Base-by-base conservation (phyloP, 2,113 vertebrate species). In the Gavialis gangeticus region DNA sequence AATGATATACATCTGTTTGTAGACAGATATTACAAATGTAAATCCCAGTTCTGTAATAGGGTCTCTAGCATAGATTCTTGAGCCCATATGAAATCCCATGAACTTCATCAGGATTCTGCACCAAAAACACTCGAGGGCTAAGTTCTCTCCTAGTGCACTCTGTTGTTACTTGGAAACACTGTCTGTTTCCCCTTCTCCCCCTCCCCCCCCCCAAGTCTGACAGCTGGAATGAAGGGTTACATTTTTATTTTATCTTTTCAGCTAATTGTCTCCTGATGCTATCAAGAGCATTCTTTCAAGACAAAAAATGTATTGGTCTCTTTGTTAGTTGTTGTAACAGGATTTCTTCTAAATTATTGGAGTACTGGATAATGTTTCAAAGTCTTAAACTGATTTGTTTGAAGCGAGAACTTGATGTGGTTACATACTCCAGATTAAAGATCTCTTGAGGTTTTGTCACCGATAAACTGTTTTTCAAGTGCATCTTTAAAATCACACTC, bases 401-500 rank as follows among this genome's bases (percentile, higher is more conserved):
- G 58, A 97, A 96, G 92, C 84, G 12, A 94, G 60, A 84, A 79
- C 86, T 85, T 95, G 64, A 77, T 91, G 82, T 27, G 78, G 82
- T 82, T 82, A 62, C 66, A 83, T 64, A 89, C 64, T 60, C 84
- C 89, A 97, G 67, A 83, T 77, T 87, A 88, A 88, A 95, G 87
- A 92, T 82, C 79, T 85, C 89, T 85, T 77, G 85, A 22, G 21
- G 24, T 19, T 85, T 89, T 94, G 63, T 94, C 93, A 93, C 87
- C 92, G 7, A 34, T 14, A 1, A 0, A 17, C 56, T 89, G 27
- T 59, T 93, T 78, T 87, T 91, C 87, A 91, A 85, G 80, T 62
- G 6, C 16, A 86, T 89, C 88, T 91, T 92, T 87, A 56, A 96
- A 91, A 37, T 25, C 28, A 90, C 66, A 75, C 69, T 90, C 78